Percentiles rank a stretch among this genome's conserved stretches.
Evolutionary conservation across 2,113 vertebrate species (phyloP).

Genomic region (Fulica atra): DNA sequence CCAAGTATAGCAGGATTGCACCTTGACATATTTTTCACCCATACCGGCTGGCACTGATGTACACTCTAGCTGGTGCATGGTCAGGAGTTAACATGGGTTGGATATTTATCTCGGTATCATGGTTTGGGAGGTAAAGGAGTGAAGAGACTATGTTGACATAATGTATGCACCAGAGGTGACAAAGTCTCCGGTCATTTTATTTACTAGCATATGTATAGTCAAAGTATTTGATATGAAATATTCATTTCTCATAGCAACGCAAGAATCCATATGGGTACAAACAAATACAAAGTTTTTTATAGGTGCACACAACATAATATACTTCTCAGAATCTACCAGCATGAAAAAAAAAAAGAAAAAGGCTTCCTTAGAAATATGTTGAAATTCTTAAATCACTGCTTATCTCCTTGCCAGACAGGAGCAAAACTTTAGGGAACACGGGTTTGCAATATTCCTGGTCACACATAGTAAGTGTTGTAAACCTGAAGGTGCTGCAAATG

Average conservation of each 20-base stretch:
- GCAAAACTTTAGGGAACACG: neutral
- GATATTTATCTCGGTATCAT: neutral
- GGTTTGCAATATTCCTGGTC: neutral
- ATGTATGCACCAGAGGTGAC: neutral
- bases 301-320: neutral
- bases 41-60: neutral
- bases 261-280: neutral
- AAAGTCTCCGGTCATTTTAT: neutral
- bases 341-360: neutral
- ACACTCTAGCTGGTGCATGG: neutral
- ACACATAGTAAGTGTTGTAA: neutral
- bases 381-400: neutral
- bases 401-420: neutral
- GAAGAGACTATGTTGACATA: neutral
- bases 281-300: neutral
- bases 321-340: accelerated
- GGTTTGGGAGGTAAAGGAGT: neutral
- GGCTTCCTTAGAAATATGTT: neutral
- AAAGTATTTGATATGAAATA: neutral
- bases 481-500: neutral
- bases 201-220: neutral
- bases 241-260: neutral
- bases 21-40: neutral
- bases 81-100: neutral
- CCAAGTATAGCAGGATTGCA: neutral